Percentiles rank a stretch among this genome's conserved stretches.
Conservation (phyloP, 92 coral and sea anemone species). For the Phenganax subtilis region DNA sequence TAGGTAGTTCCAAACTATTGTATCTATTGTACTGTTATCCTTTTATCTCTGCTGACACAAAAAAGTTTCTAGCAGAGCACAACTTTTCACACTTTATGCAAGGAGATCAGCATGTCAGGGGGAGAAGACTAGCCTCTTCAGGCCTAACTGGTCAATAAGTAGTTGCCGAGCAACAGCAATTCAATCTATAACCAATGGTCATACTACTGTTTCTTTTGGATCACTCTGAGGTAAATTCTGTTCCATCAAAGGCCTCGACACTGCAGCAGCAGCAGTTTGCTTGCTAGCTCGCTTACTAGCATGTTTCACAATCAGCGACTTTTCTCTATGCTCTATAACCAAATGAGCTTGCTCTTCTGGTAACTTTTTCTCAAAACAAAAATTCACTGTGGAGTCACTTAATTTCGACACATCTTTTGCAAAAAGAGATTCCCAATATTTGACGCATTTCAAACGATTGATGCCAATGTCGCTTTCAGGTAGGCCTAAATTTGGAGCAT, state of each 20-base stretch:
- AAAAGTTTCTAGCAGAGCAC: no score
- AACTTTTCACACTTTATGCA: no score
- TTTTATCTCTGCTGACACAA: no score
- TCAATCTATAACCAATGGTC: background rate
- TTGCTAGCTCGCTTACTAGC: constrained; percentile 38
- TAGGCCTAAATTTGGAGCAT: constrained; percentile 64
- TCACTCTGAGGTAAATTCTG: background rate
- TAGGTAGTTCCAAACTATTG: no score
- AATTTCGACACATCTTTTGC: constrained; percentile 83
- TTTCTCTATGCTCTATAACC: constrained; percentile 90
- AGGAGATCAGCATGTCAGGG: no score
- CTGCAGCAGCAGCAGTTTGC: constrained; percentile 3
- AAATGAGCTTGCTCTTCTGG: constrained; percentile 85
- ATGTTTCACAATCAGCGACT: constrained; percentile 77
- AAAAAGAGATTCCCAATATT: constrained; percentile 92
- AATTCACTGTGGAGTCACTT: constrained; percentile 87
- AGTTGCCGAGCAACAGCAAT: no score
- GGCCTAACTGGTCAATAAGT: no score
- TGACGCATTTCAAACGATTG: constrained; percentile 90
- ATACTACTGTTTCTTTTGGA: background rate
- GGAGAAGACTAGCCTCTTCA: no score
- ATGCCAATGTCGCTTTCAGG: constrained; percentile 83
- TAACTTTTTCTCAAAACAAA: constrained; percentile 78
- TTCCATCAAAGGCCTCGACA: constrained; percentile 17
- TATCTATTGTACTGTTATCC: no score